Base-by-base conservation (phyloP, 2,113 vertebrate species). In the Galeopterus variegatus region DNA sequence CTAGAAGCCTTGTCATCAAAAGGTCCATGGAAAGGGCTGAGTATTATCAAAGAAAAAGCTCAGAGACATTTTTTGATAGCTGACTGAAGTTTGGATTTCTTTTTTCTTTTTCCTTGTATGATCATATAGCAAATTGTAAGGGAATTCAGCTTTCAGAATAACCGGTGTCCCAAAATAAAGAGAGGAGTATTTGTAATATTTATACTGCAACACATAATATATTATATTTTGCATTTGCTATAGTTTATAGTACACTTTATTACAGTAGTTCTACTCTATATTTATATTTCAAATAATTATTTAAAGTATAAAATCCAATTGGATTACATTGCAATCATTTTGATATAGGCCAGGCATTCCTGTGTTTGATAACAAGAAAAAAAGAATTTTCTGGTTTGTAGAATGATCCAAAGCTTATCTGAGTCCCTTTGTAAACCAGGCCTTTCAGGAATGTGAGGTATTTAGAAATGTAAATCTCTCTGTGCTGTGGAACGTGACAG, bases 361-460 rank as follows among this genome's bases (percentile, higher is more conserved):
- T 93, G 23, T 52, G 18, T 93, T 91, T 92, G 69, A 83, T 93
- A 89, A 85, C 21, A 75, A 83, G 31, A 15, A 87, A 95, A 95
- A 88, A 69, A 52, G 33, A 88, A 89, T 75, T 83, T 75, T 79
- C 50, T 96, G 73, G 41, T 26, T 76, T 77, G 4, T 52, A 82
- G 13, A 41, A 48, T 15, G 14, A 31, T 56, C 31, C 17, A 21
- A 64, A 41, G 12, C 52, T 76, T 76, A 13, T 50, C 52, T 58
- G 82, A 81, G 6, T 54, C 45, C 89, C 75, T 81, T 76, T 81
- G 52, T 75, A 60, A 85, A 93, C 18, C 54, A 18, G 62, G 36
- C 31, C 21, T 31, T 54, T 86, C 24, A 58, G 80, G 92, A 97
- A 92, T 94, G 79, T 33, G 69, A 93, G 36, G 28, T 9, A 64